Base-by-base conservation (phyloP, 1,140 invertebrate species). In the Hypsibius dujardini region DNA sequence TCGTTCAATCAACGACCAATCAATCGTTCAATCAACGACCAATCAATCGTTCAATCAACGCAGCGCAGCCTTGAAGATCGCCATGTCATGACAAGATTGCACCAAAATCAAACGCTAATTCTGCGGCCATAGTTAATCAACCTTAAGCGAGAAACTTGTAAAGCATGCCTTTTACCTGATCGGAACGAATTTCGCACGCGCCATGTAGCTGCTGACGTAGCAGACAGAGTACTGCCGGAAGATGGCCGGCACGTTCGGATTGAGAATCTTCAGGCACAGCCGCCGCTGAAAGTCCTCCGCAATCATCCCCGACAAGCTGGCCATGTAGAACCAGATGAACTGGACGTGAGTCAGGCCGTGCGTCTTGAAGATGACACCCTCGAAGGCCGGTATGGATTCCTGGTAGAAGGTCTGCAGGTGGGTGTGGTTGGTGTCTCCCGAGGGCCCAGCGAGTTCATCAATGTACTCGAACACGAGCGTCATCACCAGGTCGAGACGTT, bases 291-390 rank as follows among this genome's bases (percentile, higher is more conserved):
- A 89, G 12, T 81, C 82, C 74, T 88, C 86, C 7, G 81, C 78
- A 46, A 90, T 73, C 46, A 73, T 70, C 77, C 79, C 76, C 79
- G 86, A 86, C 71, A 89, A 83, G 75, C 86, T 87, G 77, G 86
- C 85, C 70, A 89, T 79, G 75, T 87, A 86, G 79, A 91, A 90
- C 76, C 89, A 80, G 1, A 89, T 76, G 78, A 88, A 92, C 78
- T 90, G 90, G 2, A 88, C 83, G 77, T 90, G 88, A 77, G 85
- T 84, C 70, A 83, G 86, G 46, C 83, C 85, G 76, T 88, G 84
- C 12, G 87, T 89, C 1, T 85, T 84, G 70, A 92, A 78, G 71
- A 91, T 84, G 59, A 87, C 78, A 74, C 83, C 82, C 73, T 90
- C 86, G 79, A 91, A 92, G 45, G 84, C 79, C 59, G 79, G 76